phyloP scores from a whole-genome alignment of 2,797 vertebrate genomes.

The Gambelia wislizenii region DNA sequence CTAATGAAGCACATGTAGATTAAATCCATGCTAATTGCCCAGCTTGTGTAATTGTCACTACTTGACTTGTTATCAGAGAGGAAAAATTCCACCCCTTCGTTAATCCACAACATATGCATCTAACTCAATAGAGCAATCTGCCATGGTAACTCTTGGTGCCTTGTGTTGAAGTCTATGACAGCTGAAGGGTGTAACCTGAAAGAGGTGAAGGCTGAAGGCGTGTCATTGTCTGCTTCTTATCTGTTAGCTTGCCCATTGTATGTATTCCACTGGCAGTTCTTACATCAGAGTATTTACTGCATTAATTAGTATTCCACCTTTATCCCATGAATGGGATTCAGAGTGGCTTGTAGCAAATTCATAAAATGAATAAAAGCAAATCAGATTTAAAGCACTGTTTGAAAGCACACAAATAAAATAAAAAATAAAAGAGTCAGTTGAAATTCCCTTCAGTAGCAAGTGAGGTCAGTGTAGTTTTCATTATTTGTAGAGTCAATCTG shows the following conservation, averaged over 20 bases:
- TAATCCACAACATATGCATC: not conserved
- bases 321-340: no score
- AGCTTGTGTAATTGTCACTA: not conserved
- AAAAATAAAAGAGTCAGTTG: no score
- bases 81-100: not conserved
- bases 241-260: not conserved
- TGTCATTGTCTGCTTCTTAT: not conserved
- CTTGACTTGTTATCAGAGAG: not conserved
- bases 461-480: no score
- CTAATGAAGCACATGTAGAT: not conserved
- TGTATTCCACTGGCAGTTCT: not conserved
- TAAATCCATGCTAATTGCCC: not conserved
- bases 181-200: not conserved
- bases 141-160: not conserved
- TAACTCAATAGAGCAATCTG: not conserved
- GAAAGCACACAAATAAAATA: no score
- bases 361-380: no score
- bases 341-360: no score
- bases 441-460: no score
- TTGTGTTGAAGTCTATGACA: not conserved
- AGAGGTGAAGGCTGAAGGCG: not conserved
- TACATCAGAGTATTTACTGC: not conserved
- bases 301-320: not conserved
- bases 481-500: no score
- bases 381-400: no score